phyloP scores from a whole-genome alignment of 2,113 vertebrate genomes.

The Todiramphus chloris region DNA sequence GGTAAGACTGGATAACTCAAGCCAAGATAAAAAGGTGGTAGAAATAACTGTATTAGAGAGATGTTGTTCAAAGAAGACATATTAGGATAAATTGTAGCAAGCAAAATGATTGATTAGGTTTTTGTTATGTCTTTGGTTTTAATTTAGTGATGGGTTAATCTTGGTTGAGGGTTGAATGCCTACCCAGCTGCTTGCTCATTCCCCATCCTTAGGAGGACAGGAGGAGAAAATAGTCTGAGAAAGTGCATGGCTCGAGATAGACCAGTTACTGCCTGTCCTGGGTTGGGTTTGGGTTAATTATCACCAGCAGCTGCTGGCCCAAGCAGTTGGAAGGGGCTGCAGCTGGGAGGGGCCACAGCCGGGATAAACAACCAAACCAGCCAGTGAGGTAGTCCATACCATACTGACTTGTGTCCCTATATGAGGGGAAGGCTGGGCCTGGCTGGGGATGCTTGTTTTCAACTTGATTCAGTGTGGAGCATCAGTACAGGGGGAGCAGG shows the following conservation, averaged over 20 bases:
- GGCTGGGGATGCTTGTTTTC: too few species aligned
- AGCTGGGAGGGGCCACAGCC: too few species aligned
- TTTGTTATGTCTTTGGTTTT: background rate
- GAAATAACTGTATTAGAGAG: background rate
- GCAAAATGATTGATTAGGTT: background rate
- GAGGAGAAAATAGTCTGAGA: background rate
- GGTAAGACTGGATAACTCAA: background rate
- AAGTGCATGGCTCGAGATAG: rapidly evolving
- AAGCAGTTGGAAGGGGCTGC: too few species aligned
- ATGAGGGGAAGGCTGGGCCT: too few species aligned
- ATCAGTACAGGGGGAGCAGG: too few species aligned
- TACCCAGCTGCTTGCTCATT: rapidly evolving
- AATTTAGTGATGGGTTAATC: background rate
- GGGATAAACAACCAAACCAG: too few species aligned
- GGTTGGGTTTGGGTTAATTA: too few species aligned
- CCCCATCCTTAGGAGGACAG: background rate
- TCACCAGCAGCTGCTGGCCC: too few species aligned
- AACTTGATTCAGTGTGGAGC: too few species aligned
- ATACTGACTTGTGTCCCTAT: too few species aligned
- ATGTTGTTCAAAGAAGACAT: background rate
- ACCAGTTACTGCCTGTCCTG: background rate
- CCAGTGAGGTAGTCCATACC: too few species aligned
- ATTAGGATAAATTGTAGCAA: background rate
- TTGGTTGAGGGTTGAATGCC: background rate
- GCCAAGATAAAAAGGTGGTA: background rate